Conservation (phyloP, 1,140 invertebrate species). For the Cotesia chilonis region DNA sequence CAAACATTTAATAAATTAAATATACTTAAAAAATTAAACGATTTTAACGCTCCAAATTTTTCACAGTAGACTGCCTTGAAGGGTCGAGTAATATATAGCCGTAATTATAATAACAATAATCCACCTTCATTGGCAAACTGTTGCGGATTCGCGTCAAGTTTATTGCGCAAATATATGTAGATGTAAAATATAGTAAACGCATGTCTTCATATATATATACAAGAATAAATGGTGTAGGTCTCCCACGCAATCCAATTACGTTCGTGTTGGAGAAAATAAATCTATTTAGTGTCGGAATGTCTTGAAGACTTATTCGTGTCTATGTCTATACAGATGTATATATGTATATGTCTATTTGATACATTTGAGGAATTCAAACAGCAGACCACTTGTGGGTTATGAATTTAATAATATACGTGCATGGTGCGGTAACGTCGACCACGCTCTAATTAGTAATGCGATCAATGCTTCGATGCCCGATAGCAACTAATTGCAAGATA, state of each 20-base stretch:
- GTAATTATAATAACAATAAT: too few relatives aligned
- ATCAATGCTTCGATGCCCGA: conserved; percentile 22
- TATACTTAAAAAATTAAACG: background rate
- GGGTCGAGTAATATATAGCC: conserved; percentile 4
- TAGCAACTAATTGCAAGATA: conserved; percentile 16
- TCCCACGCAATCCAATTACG: conserved; percentile 27
- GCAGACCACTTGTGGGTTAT: too few relatives aligned
- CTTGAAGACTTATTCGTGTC: too few relatives aligned
- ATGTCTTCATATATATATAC: background rate
- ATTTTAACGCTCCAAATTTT: background rate
- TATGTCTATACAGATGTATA: too few relatives aligned
- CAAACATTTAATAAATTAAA: too few relatives aligned
- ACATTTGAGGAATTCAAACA: too few relatives aligned
- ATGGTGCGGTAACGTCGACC: background rate
- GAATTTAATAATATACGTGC: background rate
- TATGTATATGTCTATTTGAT: too few relatives aligned
- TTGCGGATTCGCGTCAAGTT: background rate
- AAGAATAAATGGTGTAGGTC: background rate
- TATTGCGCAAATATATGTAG: conserved; percentile 17
- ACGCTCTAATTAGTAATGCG: conserved; percentile 28
- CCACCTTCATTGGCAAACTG: background rate
- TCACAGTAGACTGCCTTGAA: conserved; percentile 21
- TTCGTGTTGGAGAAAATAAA: conserved; percentile 10
- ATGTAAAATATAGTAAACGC: background rate
- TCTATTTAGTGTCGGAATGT: conserved; percentile 6